A percentile compares a stretch with the other conserved stretches of the same genome.
Conservation (phyloP, 2,888 invertebrate genomes). For the Ceriagrion tenellum region DNA sequence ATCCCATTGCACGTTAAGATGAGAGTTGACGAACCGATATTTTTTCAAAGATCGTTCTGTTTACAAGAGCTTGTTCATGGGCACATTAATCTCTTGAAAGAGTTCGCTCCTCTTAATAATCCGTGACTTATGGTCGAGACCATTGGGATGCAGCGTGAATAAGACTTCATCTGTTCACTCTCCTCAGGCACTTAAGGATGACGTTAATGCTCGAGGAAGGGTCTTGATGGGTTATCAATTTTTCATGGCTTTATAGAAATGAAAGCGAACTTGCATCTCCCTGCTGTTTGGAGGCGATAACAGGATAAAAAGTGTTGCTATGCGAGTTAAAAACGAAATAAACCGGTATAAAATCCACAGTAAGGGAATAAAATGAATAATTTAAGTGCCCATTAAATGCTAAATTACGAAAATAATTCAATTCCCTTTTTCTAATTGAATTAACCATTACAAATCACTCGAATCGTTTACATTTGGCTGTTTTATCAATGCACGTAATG, state of each 20-base stretch:
- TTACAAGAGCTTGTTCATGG: not conserved
- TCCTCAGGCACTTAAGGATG: constrained; percentile 42
- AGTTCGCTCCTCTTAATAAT: not conserved
- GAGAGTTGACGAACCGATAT: no score
- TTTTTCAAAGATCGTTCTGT: not conserved
- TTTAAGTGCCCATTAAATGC: constrained; percentile 39
- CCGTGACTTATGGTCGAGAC: constrained; percentile 29
- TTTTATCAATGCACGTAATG: not conserved
- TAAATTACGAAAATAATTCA: constrained; percentile 44
- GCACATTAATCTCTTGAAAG: not conserved
- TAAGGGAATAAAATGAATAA: constrained; percentile 39
- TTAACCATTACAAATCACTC: not conserved
- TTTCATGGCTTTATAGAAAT: constrained; percentile 64
- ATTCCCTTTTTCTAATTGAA: constrained; percentile 31
- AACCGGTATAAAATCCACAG: constrained; percentile 28
- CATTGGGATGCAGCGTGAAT: constrained; percentile 34
- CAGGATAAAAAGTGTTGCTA: constrained; percentile 57
- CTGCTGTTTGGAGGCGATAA: constrained; percentile 48
- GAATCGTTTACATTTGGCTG: not conserved
- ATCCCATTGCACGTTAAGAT: no score
- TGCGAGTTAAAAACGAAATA: constrained; percentile 57
- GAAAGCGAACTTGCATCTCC: constrained; percentile 62
- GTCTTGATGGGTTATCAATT: constrained; percentile 67
- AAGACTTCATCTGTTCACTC: constrained; percentile 54
- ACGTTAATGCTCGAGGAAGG: constrained; percentile 55